phyloP scores from a whole-genome alignment of 1,140 invertebrate species.

The Panagrolaimus sp. region DNA sequence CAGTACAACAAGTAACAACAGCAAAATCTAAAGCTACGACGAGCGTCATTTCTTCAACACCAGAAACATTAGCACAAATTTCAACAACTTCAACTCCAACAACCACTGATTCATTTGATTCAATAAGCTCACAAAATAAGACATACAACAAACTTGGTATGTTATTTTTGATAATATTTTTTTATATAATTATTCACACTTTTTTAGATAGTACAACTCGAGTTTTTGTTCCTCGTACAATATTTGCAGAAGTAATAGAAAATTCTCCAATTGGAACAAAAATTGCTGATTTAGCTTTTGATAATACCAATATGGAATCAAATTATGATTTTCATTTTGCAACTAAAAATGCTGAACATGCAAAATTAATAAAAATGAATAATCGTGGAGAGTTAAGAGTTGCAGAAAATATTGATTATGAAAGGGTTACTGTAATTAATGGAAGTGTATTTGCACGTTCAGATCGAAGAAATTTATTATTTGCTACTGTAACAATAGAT shows the following conservation, averaged over 20 bases:
- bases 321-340: constrained; percentile 3
- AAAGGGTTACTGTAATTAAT: constrained; percentile 12
- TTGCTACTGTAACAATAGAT: constrained; percentile 6
- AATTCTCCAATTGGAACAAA: constrained; percentile 10
- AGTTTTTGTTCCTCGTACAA: constrained; percentile 1
- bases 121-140: not conserved
- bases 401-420: constrained; percentile 7
- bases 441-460: not conserved
- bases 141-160: constrained; percentile 1
- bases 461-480: not conserved
- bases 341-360: not conserved
- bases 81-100: not conserved
- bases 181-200: not conserved
- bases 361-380: constrained; percentile 6
- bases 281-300: not conserved
- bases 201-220: not conserved
- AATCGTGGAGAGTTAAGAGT: not conserved
- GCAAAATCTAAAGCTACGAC: too few relatives aligned
- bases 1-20: not conserved
- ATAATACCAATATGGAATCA: not conserved
- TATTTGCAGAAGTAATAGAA: constrained; percentile 3
- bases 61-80: not conserved
- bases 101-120: not conserved
- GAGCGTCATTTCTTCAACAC: not conserved
- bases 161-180: not conserved